Evolutionary conservation across 2,797 vertebrate species (phyloP), one percentile per base, ranked within the genome.

Genomic region (Tarsius wallacei): DNA sequence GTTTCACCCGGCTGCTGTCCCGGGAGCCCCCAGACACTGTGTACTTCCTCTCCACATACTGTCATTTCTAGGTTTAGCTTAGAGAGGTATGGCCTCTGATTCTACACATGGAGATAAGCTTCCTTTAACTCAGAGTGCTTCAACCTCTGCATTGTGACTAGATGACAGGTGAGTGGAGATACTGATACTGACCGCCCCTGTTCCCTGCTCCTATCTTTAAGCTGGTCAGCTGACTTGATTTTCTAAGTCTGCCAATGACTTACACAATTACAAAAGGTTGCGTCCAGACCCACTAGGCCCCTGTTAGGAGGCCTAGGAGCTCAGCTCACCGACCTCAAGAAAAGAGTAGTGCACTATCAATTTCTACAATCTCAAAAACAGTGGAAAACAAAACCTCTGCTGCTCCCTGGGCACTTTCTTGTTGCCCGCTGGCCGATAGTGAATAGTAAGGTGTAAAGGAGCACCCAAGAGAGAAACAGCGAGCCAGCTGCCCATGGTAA

Each of bases 401-500:
- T n/a, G 57, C 53, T 86, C 80, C 22, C 17, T 4, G 10, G 19
- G 21, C 16, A 68, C 24, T n/a, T 42, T 42, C 71, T 15, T 66
- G 78, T 7, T 63, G n/a, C 53, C 5, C 0, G 7, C 0, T 2
- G 36, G 81, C 19, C 31, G 61, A 66, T 0, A 59, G 66, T 19
- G 31, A 63, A 63, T 0, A 78, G 66, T 2, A 9, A 88, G 59
- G 51, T 1, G 1, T 5, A 14, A 42, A 33, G 24, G 31, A 42
- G 33, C 4, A 22, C 51, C 57, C 55, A 0, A 13, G 77, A 57
- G 81, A n/a, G 71, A 77, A 47, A 22, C 13, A 5, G 17, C 3
- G 0, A 26, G n/a, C 3, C 1, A 26, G 47, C 16, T 28, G 51
- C 49, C 14, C 0, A 13, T 3, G 3, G 22, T 47, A 24, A 42